Conservation (phyloP, 1,140 invertebrate genomes). For the Zaprionus kolodkinae region DNA sequence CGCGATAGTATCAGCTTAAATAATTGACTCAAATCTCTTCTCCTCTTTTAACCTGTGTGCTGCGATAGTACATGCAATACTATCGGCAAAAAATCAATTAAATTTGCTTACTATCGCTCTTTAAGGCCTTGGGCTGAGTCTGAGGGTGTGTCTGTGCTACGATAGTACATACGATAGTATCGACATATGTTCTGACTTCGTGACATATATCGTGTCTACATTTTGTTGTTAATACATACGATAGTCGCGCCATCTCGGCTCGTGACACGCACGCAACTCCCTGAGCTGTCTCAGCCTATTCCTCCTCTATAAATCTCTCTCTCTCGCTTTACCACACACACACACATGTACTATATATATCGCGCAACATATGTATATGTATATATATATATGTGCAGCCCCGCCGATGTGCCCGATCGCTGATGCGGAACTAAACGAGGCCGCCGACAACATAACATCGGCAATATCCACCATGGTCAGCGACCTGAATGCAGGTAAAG, state of each 20-base stretch:
- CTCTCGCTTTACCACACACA: constrained; percentile 10
- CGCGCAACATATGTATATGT: constrained; percentile 33
- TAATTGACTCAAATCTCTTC: no score
- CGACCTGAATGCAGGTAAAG: constrained; percentile 95
- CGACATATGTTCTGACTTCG: background rate
- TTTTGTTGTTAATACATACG: background rate
- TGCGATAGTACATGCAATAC: background rate
- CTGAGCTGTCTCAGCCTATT: background rate
- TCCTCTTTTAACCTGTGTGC: no score
- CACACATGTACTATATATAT: constrained; percentile 43
- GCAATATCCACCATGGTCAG: constrained; percentile 98
- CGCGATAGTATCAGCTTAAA: background rate
- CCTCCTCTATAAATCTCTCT: constrained; percentile 18
- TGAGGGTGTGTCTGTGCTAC: no score
- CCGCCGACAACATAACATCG: constrained; percentile 97
- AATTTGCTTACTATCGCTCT: background rate
- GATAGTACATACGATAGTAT: background rate
- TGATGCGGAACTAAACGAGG: constrained; percentile 86
- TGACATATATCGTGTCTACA: no score
- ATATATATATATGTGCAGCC: constrained; percentile 57
- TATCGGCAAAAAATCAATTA: background rate
- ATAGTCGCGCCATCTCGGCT: background rate
- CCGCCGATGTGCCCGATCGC: constrained; percentile 64
- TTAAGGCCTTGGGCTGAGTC: background rate
- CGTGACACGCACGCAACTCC: constrained; percentile 4